These are phyloP conservation scores for Collichthys lucidus DNA, from an alignment of 2,113 vertebrate species.

Conservation along the genomic window DNA sequence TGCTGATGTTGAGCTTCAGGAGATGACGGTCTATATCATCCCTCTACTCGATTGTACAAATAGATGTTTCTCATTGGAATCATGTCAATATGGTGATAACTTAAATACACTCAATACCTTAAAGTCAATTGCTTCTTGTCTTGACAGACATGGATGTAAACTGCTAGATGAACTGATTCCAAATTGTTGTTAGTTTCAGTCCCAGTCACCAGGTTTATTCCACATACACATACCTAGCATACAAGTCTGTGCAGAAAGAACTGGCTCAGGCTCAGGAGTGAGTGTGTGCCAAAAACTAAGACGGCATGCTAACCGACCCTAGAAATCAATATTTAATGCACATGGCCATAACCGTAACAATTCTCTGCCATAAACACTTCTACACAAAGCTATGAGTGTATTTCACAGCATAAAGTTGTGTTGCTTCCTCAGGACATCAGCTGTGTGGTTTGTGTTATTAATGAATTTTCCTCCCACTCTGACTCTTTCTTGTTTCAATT, in stretches of 20 bases:
- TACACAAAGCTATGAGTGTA: neutral
- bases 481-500: neutral
- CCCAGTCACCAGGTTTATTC: neutral
- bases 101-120: too few species aligned
- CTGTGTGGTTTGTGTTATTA: neutral
- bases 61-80: too few species aligned
- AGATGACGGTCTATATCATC: too few species aligned
- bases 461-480: neutral
- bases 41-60: too few species aligned
- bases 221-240: too few species aligned
- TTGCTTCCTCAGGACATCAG: neutral
- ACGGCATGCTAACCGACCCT: neutral
- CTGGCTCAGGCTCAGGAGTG: neutral
- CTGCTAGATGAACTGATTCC: neutral
- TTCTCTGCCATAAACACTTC: neutral
- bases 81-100: too few species aligned
- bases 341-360: neutral
- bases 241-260: neutral
- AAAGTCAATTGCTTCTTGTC: too few species aligned
- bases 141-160: neutral
- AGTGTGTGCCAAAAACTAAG: neutral
- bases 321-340: constrained; percentile 1
- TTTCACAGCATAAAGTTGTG: neutral
- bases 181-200: neutral
- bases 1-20: too few species aligned